Base-by-base conservation (phyloP, 1,140 invertebrate genomes). In the Drosophila sechellia region DNA sequence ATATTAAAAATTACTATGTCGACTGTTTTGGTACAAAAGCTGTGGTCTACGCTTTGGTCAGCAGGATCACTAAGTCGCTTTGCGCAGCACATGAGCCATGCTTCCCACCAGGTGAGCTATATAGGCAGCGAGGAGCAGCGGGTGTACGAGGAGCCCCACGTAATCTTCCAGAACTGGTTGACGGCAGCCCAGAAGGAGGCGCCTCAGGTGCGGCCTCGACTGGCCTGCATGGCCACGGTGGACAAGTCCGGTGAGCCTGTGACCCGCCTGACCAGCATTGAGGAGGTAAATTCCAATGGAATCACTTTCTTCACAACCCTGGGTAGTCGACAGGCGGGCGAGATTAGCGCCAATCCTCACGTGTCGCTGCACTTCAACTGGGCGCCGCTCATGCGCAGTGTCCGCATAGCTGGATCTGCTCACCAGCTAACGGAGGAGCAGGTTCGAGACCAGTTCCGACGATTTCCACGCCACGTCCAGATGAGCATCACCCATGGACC, bases 311-410 rank as follows among this genome's bases (percentile, higher is more conserved):
- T 95, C 69, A 97, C 96, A 17, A 96, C 97, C 91, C 95, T 96
- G 85, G 94, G 93, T 5, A 97, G 96, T 76, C 94, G 96, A 42
- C 97, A 97, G 93, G 96, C 94, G 11, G 92, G 92, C 70, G 96
- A 97, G 93, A 92, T 97, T 83, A 95, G 95, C 80, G 91, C 92
- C 91, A 99, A 99, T 93, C 96, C 97, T 34, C 94, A 95, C 87
- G 97, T 96, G 49, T 96, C 97, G 17, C 92, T 98, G 49, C 96
- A 96, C 58, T 98, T 99, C 90, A 98, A 97, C 86, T 99, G 98
- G 98, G 96, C 96, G 83, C 91, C 94, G 17, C 92, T 97, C 5
- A 95, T 95, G 74, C 94, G 97, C 93, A 96, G 95, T 54, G 95
- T 99, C 39, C 94, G 98, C 57, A 95, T 99, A 71, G 97, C 99